Evolutionary conservation across 2,113 vertebrate genomes (phyloP).

Genomic region (Lipophrys pholis): DNA sequence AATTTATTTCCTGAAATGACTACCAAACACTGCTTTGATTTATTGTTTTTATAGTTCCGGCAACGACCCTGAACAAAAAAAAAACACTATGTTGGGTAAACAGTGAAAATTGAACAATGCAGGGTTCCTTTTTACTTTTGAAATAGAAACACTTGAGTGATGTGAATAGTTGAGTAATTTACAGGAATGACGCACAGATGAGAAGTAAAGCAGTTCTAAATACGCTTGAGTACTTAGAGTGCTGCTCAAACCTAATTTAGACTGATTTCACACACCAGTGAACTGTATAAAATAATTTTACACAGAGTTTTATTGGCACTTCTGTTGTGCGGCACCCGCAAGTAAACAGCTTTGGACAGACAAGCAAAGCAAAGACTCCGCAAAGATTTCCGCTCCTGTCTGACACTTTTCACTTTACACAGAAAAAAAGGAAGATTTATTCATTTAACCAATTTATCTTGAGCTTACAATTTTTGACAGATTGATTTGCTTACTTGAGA

Average conservation of each 20-base stretch:
- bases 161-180: slow-evolving; percentile 2
- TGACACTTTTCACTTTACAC: slow-evolving; percentile 23
- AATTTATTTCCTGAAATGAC: background rate
- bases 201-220: slow-evolving; percentile 15
- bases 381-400: slow-evolving; percentile 21
- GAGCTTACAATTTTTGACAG: background rate
- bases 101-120: background rate
- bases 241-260: slow-evolving; percentile 10
- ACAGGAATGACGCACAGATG: slow-evolving; percentile 13
- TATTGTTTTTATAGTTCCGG: slow-evolving; percentile 26
- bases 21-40: background rate
- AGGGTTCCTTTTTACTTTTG: slow-evolving; percentile 13
- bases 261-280: slow-evolving; percentile 12
- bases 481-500: too few species aligned
- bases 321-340: slow-evolving; percentile 70
- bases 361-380: slow-evolving; percentile 27
- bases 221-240: slow-evolving; percentile 1
- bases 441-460: background rate
- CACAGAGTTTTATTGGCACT: slow-evolving; percentile 57
- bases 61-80: slow-evolving; percentile 1
- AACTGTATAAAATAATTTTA: slow-evolving; percentile 41
- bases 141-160: slow-evolving; percentile 15
- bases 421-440: background rate
- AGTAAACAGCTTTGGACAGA: slow-evolving; percentile 66
- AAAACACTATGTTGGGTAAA: background rate